Evolutionary conservation across 2,797 vertebrate species (phyloP).

Genomic region (Taeniopygia guttata): DNA sequence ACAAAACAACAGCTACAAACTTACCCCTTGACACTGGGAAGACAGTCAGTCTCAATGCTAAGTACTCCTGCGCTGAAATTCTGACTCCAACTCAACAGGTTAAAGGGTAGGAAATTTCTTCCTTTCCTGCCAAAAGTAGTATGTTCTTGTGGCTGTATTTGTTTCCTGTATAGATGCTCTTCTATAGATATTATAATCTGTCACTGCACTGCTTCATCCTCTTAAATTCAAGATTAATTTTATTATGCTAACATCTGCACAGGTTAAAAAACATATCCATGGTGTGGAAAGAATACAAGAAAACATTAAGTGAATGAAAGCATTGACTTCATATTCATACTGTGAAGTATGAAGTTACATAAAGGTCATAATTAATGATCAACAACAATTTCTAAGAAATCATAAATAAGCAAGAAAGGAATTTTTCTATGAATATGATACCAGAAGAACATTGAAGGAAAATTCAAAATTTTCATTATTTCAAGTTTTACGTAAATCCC

Average conservation of each 20-base stretch:
- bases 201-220: neutral
- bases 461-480: neutral
- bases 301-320: neutral
- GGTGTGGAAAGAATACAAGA: neutral
- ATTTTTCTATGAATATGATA: neutral
- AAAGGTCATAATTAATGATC: conserved; percentile 12
- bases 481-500: neutral
- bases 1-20: conserved; percentile 47
- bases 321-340: neutral
- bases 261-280: neutral
- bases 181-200: neutral
- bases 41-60: neutral
- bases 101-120: neutral
- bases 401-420: neutral
- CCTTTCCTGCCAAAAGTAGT: neutral
- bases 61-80: conserved; percentile 22
- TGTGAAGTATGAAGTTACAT: neutral
- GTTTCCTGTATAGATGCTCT: neutral
- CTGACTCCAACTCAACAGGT: neutral
- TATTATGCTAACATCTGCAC: neutral
- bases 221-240: neutral
- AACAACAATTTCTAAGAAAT: neutral
- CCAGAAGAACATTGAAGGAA: neutral
- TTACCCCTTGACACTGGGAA: conserved; percentile 4
- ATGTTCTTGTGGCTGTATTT: neutral